A percentile compares a stretch with the other conserved stretches of the same genome.
Evolutionary conservation across 2,888 invertebrate genomes (phyloP).

Genomic region (Chalcis sispes): DNA sequence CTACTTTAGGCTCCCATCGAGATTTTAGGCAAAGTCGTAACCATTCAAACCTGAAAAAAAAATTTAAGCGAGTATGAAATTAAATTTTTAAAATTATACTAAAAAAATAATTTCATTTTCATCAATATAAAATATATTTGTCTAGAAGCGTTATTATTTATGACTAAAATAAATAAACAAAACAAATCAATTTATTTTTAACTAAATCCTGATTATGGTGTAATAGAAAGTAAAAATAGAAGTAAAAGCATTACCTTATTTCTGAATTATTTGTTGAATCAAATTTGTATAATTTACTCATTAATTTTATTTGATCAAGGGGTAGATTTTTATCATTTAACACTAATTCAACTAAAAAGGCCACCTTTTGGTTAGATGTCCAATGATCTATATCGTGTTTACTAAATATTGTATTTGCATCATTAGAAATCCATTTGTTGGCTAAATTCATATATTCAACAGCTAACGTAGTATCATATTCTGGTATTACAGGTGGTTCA

Average conservation of each 20-base stretch:
- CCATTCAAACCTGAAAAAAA: slow-evolving; percentile 81
- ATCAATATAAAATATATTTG: background rate
- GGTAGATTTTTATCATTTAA: slow-evolving; percentile 77
- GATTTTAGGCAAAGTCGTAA: slow-evolving; percentile 87
- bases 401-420: slow-evolving; percentile 75
- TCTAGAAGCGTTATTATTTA: too few species aligned
- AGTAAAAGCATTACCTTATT: slow-evolving; percentile 76
- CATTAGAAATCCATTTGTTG: slow-evolving; percentile 78
- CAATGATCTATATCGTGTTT: slow-evolving; percentile 79
- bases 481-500: slow-evolving; percentile 92
- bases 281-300: slow-evolving; percentile 83
- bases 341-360: slow-evolving; percentile 83
- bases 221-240: background rate
- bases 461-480: slow-evolving; percentile 84
- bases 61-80: slow-evolving; percentile 28
- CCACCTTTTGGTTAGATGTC: slow-evolving; percentile 82
- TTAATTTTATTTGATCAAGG: slow-evolving; percentile 79
- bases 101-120: background rate
- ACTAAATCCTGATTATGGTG: background rate
- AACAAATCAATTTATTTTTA: slow-evolving; percentile 1
- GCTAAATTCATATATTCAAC: slow-evolving; percentile 80
- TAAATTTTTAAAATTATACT: slow-evolving; percentile 24
- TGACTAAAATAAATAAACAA: too few species aligned
- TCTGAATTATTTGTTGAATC: slow-evolving; percentile 85
- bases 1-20: slow-evolving; percentile 82